Percentiles rank a stretch among this genome's conserved stretches.
These are phyloP conservation scores for Drosophila kokeensis DNA, from an alignment of 2,888 invertebrate species.

Conservation along the genomic window DNA sequence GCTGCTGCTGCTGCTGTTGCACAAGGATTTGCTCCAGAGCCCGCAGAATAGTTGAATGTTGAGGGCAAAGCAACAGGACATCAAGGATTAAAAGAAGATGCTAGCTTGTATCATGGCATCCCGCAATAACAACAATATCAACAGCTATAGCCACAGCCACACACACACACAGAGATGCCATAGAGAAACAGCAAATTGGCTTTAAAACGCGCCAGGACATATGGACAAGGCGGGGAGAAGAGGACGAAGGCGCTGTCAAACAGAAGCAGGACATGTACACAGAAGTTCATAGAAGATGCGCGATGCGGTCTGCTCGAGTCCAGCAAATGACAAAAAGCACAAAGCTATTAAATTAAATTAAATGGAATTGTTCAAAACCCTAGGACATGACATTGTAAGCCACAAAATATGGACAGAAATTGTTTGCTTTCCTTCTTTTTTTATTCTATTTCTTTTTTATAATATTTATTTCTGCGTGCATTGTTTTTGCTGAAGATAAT, in stretches of 20 bases:
- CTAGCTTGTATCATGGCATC: slow-evolving; percentile 41
- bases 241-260: slow-evolving; percentile 31
- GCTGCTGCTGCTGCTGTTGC: slow-evolving; percentile 14
- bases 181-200: slow-evolving; percentile 68
- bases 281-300: slow-evolving; percentile 65
- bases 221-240: slow-evolving; percentile 11
- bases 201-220: slow-evolving; percentile 54
- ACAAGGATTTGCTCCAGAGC: slow-evolving; percentile 51
- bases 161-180: slow-evolving; percentile 13
- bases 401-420: slow-evolving; percentile 65
- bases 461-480: slow-evolving; percentile 25
- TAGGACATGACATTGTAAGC: slow-evolving; percentile 50
- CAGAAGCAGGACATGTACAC: slow-evolving; percentile 42
- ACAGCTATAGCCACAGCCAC: slow-evolving; percentile 32
- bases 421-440: slow-evolving; percentile 25
- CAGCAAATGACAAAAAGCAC: slow-evolving; percentile 77
- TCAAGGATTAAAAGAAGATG: slow-evolving; percentile 74
- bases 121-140: slow-evolving; percentile 66
- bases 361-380: slow-evolving; percentile 78
- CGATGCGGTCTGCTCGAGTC: slow-evolving; percentile 37
- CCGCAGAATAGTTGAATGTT: slow-evolving; percentile 44
- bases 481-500: slow-evolving; percentile 3
- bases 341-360: slow-evolving; percentile 82
- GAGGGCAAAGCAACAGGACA: slow-evolving; percentile 68
- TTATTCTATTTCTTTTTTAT: slow-evolving; percentile 6